Percentiles rank a stretch among this genome's conserved stretches.
Conservation (phyloP, 2,113 vertebrate genomes). For the Brienomyrus longianalis region DNA sequence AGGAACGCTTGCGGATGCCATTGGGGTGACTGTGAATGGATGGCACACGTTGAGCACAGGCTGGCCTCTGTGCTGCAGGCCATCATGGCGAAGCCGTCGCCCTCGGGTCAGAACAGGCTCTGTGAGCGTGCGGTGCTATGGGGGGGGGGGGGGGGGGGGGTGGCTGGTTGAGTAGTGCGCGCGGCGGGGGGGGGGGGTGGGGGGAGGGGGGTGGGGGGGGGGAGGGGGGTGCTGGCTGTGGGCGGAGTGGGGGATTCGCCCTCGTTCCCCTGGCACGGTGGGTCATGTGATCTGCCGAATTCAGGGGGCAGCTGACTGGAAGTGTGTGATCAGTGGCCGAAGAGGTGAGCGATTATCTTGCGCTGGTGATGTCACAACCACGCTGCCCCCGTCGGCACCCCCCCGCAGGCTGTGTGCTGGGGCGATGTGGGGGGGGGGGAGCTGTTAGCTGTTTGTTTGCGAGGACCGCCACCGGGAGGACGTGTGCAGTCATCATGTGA, state of each 20-base stretch:
- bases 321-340: slow-evolving; percentile 2
- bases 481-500: slow-evolving; percentile 37
- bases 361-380: slow-evolving; percentile 29
- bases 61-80: not conserved
- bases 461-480: slow-evolving; percentile 34
- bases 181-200: too few species aligned
- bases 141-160: too few species aligned
- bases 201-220: too few species aligned
- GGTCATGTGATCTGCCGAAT: too few species aligned
- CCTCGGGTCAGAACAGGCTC: not conserved
- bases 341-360: slow-evolving; percentile 26
- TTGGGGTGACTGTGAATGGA: not conserved
- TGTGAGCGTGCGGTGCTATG: too few species aligned
- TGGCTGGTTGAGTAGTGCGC: too few species aligned
- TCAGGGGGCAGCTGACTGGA: too few species aligned
- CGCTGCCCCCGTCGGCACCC: slow-evolving; percentile 24
- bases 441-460: slow-evolving; percentile 36
- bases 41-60: not conserved
- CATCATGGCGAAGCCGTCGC: not conserved
- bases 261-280: too few species aligned
- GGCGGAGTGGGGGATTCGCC: too few species aligned
- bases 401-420: not conserved
- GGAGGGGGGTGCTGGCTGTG: too few species aligned
- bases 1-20: not conserved
- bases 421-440: not conserved